Evolutionary conservation across 2,797 vertebrate genomes (phyloP), one percentile per base, ranked within the genome.

Genomic region (Enteromius unitaeniatus): DNA sequence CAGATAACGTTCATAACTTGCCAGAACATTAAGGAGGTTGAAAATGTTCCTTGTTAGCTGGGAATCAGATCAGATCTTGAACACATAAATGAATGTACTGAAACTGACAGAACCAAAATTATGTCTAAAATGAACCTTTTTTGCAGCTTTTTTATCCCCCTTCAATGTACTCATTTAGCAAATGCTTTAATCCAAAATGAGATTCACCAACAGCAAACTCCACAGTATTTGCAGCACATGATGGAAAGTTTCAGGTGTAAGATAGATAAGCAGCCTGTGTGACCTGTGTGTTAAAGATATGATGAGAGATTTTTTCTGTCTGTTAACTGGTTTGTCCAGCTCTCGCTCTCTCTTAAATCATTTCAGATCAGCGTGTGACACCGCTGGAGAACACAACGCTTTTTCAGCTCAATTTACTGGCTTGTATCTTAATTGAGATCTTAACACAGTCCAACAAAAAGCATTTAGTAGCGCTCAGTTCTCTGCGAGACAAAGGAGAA

Each of bases 361-460:
- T 85, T 78, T 89, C 74, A 87, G 82, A 88, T 92, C 89, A 88
- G 74, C 84, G 86, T 70, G 74, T 51, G 79, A 84, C 81, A 65
- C 28, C 83, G 72, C 82, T 78, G 86, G 81, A 72, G 80, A 37
- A 84, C 88, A 88, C 79, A 47, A 87, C 87, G 88, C 78, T 87
- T 88, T 84, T 89, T 81, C 88, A 85, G 89, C 87, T 81, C 82
- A 70, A 78, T 90, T 92, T 89, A 86, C 88, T 91, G 86, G 85
- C 87, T 77, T 86, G 31, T 92, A 94, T 95, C 93, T 94, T 92
- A 94, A 94, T 93, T 88, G 93, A 92, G 92, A 94, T 94, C 92
- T 93, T 88, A 85, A 89, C 86, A 86, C 85, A 88, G 87, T 83
- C 80, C 88, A 37, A 73, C 85, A 86, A 86, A 86, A 88, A 70